These are phyloP conservation scores for Stegophylla sp. DNA, from an alignment of 2,888 invertebrate genomes.

Conservation along the genomic window DNA sequence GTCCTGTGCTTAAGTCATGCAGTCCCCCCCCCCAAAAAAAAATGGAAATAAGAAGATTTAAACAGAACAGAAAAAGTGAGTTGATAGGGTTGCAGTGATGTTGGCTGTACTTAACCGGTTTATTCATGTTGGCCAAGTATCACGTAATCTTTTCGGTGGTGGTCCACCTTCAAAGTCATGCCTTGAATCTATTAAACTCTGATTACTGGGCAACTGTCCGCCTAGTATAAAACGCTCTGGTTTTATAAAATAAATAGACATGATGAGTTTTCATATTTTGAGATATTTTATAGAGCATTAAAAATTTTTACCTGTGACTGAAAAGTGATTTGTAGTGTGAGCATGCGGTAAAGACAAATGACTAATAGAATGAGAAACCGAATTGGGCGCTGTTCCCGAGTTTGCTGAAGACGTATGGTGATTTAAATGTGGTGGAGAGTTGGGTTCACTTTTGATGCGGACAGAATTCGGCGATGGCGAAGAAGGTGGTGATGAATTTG, in stretches of 20 bases:
- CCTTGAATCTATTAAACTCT: slow-evolving; percentile 65
- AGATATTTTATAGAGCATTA: too few species aligned
- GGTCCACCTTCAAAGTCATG: slow-evolving; percentile 75
- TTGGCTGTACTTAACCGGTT: slow-evolving; percentile 39
- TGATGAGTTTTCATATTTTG: neutral
- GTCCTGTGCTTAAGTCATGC: slow-evolving; percentile 42
- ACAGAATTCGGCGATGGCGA: slow-evolving; percentile 83
- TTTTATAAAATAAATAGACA: slow-evolving; percentile 9
- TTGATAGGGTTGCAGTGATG: slow-evolving; percentile 40
- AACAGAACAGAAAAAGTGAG: neutral
- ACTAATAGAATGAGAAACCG: slow-evolving; percentile 51
- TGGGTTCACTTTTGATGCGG: slow-evolving; percentile 93
- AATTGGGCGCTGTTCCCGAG: slow-evolving; percentile 28
- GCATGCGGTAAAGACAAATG: slow-evolving; percentile 59
- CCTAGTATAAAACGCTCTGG: slow-evolving; percentile 57
- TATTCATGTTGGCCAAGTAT: slow-evolving; percentile 89
- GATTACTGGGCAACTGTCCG: slow-evolving; percentile 40
- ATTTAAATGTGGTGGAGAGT: slow-evolving; percentile 75
- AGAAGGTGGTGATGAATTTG: slow-evolving; percentile 62
- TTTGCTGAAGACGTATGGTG: slow-evolving; percentile 59
- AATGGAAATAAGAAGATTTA: slow-evolving; percentile 9
- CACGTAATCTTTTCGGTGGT: slow-evolving; percentile 82
- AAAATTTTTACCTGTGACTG: slow-evolving; percentile 55
- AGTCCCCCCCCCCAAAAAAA: neutral
- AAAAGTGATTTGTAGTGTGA: slow-evolving; percentile 59